phyloP scores from a whole-genome alignment of 2,797 vertebrate species.

The Mallotus villosus region DNA sequence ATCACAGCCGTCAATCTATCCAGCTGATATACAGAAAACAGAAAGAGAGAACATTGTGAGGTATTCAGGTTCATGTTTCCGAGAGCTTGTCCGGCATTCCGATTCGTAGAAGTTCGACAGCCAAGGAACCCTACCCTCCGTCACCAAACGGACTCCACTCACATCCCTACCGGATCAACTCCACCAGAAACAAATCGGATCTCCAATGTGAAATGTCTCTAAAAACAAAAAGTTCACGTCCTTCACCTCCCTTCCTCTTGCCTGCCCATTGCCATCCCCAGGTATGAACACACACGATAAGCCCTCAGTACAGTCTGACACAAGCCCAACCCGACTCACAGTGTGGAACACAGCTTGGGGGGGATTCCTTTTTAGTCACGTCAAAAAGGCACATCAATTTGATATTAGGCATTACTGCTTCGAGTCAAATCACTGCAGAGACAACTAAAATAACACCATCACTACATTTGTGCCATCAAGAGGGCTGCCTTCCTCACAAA shows the following conservation, averaged over 20 bases:
- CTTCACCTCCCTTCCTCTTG: conserved; percentile 11
- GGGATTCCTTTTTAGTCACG: conserved; percentile 64
- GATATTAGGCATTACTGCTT: conserved; percentile 78
- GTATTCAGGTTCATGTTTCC: conserved; percentile 72
- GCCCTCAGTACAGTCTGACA: conserved; percentile 53
- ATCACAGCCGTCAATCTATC: conserved; percentile 50
- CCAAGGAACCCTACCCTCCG: conserved; percentile 41
- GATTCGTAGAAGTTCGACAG: conserved; percentile 51
- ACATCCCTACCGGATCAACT: conserved; percentile 26
- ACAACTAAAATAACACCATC: conserved; percentile 57
- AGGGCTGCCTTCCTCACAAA: conserved; percentile 47
- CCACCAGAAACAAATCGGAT: conserved; percentile 29
- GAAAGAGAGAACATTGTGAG: conserved; percentile 65
- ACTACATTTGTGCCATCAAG: conserved; percentile 69
- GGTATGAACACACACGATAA: conserved; percentile 24
- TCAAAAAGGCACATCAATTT: conserved; percentile 84
- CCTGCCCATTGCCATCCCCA: conserved; percentile 27
- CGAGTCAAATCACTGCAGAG: conserved; percentile 72
- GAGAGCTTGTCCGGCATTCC: conserved; percentile 51
- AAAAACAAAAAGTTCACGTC: conserved; percentile 17
- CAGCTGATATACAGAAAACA: conserved; percentile 47
- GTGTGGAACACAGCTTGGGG: conserved; percentile 46
- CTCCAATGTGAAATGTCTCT: conserved; percentile 34
- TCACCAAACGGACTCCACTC: conserved; percentile 37
- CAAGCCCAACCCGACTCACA: conserved; percentile 56